These are phyloP conservation scores for Sabellastarte sp. DNA, from an alignment of 2,888 invertebrate species.

Conservation along the genomic window DNA sequence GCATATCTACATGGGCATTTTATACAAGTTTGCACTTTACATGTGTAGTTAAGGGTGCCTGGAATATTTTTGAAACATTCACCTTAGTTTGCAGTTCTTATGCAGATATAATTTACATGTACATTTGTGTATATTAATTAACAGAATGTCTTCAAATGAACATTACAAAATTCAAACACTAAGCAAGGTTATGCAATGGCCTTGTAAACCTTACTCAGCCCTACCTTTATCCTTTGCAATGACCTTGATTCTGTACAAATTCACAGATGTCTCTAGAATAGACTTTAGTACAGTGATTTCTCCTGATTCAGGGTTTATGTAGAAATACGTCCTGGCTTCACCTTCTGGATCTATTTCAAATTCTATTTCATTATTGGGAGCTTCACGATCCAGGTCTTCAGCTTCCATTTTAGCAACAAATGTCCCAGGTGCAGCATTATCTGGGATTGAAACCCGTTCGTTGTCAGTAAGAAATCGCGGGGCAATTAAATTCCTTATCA, in stretches of 20 bases:
- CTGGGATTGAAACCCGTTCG: constrained; percentile 30
- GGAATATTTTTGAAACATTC: too few relatives aligned
- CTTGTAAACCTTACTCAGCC: constrained; percentile 27
- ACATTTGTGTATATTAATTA: too few relatives aligned
- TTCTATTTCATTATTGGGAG: constrained; percentile 32
- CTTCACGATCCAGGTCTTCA: constrained; percentile 42
- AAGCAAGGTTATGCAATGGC: too few relatives aligned
- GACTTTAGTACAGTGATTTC: constrained; percentile 36
- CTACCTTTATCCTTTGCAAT: constrained; percentile 30
- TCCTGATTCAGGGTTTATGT: constrained; percentile 41
- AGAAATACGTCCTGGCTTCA: constrained; percentile 39
- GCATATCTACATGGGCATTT: too few relatives aligned
- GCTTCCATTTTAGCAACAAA: constrained; percentile 36
- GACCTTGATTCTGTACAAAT: constrained; percentile 35
- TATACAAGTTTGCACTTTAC: too few relatives aligned
- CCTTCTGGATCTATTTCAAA: constrained; percentile 27
- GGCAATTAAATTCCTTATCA: constrained; percentile 42
- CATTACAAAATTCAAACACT: too few relatives aligned
- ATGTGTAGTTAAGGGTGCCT: too few relatives aligned
- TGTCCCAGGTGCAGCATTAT: constrained; percentile 34
- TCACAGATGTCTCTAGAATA: constrained; percentile 32
- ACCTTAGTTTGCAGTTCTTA: too few relatives aligned
- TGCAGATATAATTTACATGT: too few relatives aligned
- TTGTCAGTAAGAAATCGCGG: constrained; percentile 34
- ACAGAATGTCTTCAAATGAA: too few relatives aligned